Percentiles rank a stretch among this genome's conserved stretches.
Conservation (phyloP, 2,113 vertebrate species). For the Marmota flaviventris region DNA sequence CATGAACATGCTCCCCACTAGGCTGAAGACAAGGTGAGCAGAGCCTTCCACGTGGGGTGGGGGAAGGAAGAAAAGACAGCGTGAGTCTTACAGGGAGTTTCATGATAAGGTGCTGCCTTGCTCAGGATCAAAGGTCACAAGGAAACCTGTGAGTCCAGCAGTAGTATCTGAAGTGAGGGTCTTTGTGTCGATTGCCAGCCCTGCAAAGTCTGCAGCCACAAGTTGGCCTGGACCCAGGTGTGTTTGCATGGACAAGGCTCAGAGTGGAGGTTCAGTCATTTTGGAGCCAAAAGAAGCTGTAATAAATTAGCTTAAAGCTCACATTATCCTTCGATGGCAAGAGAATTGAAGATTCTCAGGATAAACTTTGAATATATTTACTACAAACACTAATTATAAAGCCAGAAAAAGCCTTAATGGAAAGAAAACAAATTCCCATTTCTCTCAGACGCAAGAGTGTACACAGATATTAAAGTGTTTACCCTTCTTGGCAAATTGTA, state of each 20-base stretch:
- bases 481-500: not conserved
- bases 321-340: constrained; percentile 67
- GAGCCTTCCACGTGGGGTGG: not conserved
- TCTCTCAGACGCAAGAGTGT: constrained; percentile 51
- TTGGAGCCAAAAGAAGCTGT: constrained; percentile 46
- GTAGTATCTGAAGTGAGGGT: constrained; percentile 27
- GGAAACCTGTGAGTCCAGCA: not conserved
- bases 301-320: constrained; percentile 76
- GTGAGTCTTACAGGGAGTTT: too few species aligned
- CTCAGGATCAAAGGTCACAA: constrained; percentile 45
- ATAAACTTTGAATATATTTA: constrained; percentile 77
- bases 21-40: not conserved
- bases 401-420: constrained; percentile 64
- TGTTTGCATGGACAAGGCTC: constrained; percentile 24
- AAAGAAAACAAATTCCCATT: constrained; percentile 72
- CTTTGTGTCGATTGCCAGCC: not conserved
- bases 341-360: constrained; percentile 67
- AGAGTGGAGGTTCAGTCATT: not conserved
- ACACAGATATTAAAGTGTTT: not conserved
- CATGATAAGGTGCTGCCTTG: not conserved
- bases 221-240: constrained; percentile 67
- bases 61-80: not conserved
- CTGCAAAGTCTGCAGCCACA: not conserved
- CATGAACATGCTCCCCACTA: not conserved
- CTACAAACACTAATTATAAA: constrained; percentile 78